Evolutionary conservation across 2,797 vertebrate genomes (phyloP).

Genomic region (Rhinoraja longicauda): DNA sequence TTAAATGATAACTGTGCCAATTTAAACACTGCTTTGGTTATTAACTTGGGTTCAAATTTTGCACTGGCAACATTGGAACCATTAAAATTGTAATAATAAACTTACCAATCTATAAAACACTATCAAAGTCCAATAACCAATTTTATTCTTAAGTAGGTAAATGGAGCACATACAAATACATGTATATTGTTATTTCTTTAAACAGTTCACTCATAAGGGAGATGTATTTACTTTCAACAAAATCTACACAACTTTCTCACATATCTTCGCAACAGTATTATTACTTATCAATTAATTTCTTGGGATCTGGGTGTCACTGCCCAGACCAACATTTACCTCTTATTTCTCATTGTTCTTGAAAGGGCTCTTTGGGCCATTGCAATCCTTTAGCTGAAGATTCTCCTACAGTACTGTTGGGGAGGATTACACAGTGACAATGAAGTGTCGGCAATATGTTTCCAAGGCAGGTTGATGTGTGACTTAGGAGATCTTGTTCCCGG

Average conservation of each 20-base stretch:
- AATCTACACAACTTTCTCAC: not conserved
- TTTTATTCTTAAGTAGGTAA: not conserved
- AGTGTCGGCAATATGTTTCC: no score
- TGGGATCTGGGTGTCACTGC: no score
- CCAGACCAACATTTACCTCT: no score
- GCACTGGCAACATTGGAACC: conserved; percentile 59
- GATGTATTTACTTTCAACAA: not conserved
- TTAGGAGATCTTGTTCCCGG: no score
- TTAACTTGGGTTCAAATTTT: conserved; percentile 69
- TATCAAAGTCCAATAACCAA: not conserved
- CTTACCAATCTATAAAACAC: conserved; percentile 31
- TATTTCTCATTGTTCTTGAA: no score
- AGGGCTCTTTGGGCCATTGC: no score
- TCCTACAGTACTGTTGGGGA: no score
- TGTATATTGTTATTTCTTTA: not conserved
- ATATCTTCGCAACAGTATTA: not conserved
- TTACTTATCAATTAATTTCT: no score
- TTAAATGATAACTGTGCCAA: conserved; percentile 69
- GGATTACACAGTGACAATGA: no score
- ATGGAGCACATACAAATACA: not conserved
- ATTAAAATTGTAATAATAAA: conserved; percentile 55
- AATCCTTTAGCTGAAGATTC: no score
- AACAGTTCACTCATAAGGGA: not conserved
- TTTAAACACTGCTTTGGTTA: conserved; percentile 74
- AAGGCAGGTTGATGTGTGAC: no score